These are phyloP conservation scores for Cephalophus harveyi DNA, from an alignment of 2,113 vertebrate genomes.

Conservation along the genomic window DNA sequence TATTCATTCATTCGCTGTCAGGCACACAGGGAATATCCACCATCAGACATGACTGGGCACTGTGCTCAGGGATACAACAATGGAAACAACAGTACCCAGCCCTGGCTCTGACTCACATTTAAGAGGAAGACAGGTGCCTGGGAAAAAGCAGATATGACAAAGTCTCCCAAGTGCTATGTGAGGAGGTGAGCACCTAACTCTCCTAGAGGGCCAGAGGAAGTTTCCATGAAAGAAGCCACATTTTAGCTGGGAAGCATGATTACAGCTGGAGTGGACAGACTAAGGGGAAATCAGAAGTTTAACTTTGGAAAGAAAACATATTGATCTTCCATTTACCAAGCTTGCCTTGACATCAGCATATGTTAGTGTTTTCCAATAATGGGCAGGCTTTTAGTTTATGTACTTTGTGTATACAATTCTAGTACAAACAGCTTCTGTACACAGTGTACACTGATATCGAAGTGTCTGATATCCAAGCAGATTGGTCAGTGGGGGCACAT, in stretches of 20 bases:
- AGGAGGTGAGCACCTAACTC: neutral
- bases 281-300: slow-evolving; percentile 17
- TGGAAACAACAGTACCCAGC: neutral
- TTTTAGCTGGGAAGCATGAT: neutral
- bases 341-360: slow-evolving; percentile 1
- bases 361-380: neutral
- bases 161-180: neutral
- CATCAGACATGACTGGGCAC: neutral
- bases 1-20: neutral
- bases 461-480: neutral
- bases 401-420: neutral
- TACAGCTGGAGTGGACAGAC: neutral
- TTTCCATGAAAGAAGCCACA: neutral
- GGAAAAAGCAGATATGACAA: neutral
- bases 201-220: neutral
- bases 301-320: slow-evolving; percentile 8
- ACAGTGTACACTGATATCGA: neutral
- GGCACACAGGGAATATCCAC: neutral
- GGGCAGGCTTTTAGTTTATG: neutral
- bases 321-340: neutral
- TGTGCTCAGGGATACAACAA: slow-evolving; percentile 16
- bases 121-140: neutral
- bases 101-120: neutral
- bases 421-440: neutral
- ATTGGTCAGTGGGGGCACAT: neutral